Evolutionary conservation across 2,888 invertebrate genomes (phyloP).

Genomic region (Lathronympha strigana): DNA sequence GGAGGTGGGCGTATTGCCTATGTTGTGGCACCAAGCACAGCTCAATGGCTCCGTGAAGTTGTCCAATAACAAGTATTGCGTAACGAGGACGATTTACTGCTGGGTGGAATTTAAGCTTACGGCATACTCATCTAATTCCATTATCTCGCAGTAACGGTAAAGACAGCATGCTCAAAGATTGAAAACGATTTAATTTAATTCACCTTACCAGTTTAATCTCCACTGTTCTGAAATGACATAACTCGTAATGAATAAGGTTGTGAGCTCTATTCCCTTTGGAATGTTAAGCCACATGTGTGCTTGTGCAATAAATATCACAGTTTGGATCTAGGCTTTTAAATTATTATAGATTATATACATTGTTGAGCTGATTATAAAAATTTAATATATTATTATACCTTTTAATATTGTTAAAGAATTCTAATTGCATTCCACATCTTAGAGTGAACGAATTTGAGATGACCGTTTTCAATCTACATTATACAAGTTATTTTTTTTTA

Average conservation of each 20-base stretch:
- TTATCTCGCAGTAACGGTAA: constrained; percentile 58
- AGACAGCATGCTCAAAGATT: constrained; percentile 69
- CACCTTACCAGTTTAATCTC: constrained; percentile 67
- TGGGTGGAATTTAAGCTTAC: constrained; percentile 62
- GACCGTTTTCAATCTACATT: constrained; percentile 84
- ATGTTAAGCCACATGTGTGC: constrained; percentile 84
- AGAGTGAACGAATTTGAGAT: constrained; percentile 84
- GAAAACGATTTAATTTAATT: constrained; percentile 56
- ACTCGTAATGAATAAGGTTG: constrained; percentile 80
- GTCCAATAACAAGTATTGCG: too few species aligned
- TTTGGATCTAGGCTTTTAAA: constrained; percentile 85
- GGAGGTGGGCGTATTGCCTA: constrained; percentile 84
- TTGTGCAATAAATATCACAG: constrained; percentile 86
- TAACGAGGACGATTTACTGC: constrained; percentile 55
- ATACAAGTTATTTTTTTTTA: constrained; percentile 83
- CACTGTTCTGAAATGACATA: constrained; percentile 67
- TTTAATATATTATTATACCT: constrained; percentile 86
- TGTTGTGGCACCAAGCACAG: constrained; percentile 81
- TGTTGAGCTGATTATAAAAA: constrained; percentile 86
- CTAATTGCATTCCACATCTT: constrained; percentile 85
- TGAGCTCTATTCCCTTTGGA: constrained; percentile 84
- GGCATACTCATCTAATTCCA: constrained; percentile 55
- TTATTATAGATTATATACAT: constrained; percentile 86
- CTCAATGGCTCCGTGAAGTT: constrained; percentile 72
- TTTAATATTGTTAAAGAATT: constrained; percentile 85